A percentile compares a stretch with the other conserved stretches of the same genome.
Evolutionary conservation across 2,888 invertebrate genomes (phyloP).

Genomic region (Tethea ocularis): DNA sequence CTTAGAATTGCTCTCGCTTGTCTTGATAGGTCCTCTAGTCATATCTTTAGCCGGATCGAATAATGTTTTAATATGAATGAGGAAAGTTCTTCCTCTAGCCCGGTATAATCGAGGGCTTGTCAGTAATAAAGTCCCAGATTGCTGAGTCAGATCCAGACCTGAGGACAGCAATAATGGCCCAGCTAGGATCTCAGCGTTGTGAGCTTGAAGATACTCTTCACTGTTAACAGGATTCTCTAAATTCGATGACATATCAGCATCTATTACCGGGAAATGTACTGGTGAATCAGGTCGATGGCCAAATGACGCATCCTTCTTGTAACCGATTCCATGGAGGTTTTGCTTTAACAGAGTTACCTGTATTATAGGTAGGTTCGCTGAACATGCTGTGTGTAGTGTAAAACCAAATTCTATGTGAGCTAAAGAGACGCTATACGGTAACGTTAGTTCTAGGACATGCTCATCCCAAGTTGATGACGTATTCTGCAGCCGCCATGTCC

Average conservation of each 20-base stretch:
- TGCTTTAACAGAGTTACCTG: slow-evolving; percentile 87
- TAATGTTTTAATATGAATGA: slow-evolving; percentile 90
- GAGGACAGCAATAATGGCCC: slow-evolving; percentile 93
- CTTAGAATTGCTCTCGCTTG: slow-evolving; percentile 63
- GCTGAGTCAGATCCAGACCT: slow-evolving; percentile 92
- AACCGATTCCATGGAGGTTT: slow-evolving; percentile 83
- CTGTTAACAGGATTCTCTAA: slow-evolving; percentile 90
- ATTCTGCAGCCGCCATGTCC: slow-evolving; percentile 95
- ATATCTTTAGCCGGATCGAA: slow-evolving; percentile 86
- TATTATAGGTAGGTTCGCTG: slow-evolving; percentile 90
- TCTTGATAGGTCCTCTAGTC: slow-evolving; percentile 62
- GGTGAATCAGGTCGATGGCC: slow-evolving; percentile 70
- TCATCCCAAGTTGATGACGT: slow-evolving; percentile 97
- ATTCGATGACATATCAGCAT: slow-evolving; percentile 61
- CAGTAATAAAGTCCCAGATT: slow-evolving; percentile 92
- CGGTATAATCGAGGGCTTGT: slow-evolving; percentile 94
- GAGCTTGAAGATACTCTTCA: slow-evolving; percentile 91
- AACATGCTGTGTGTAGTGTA: slow-evolving; percentile 90
- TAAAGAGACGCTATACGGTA: slow-evolving; percentile 90
- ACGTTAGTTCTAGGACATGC: slow-evolving; percentile 94
- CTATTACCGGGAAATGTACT: slow-evolving; percentile 64
- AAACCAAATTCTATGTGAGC: slow-evolving; percentile 97
- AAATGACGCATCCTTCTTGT: slow-evolving; percentile 77
- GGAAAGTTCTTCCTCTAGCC: slow-evolving; percentile 89
- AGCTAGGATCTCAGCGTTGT: slow-evolving; percentile 95